Evolutionary conservation across 1,140 invertebrate genomes (phyloP), one percentile per base, ranked within the genome.

Genomic region (Onthophagus taurus): DNA sequence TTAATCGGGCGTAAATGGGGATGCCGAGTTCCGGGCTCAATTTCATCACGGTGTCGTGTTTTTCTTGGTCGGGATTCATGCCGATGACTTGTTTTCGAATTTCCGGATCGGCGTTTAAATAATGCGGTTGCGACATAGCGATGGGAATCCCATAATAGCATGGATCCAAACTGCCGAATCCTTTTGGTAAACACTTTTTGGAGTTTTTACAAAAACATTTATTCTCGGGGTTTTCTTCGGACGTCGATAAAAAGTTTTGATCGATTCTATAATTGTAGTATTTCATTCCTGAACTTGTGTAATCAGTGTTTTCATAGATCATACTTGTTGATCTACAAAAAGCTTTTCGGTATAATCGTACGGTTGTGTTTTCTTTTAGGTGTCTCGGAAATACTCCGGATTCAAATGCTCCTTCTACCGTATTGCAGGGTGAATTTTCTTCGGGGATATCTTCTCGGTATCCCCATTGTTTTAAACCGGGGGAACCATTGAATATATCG

Each of bases 61-160:
- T 69, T 12, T 71, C 52, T 31, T 52, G 55, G 45, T 78, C 63
- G 0, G 83, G 82, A 2, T 65, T 55, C 8, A 87, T 58, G 8
- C 84, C 84, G 2, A 80, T 76, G 1, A 92, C 66, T 0, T 69
- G 64, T 4, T 83, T 66, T 19, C 75, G 51, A 2, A 86, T 55
- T 36, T 63, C 67, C 3, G 79, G 74, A 58, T 87, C 80, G 1
- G 73, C 75, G 33, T 80, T 61, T 41, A 79, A 69, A 51, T 89
- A 92, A 64, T 92, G 89, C 0, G 86, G 88, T 53, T 80, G 76
- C 1, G 87, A 89, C 20, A 87, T 63, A 0, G 75, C 75, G 7
- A 78, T 64, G 1, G 80, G 81, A 14, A 87, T 60, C 79, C 80
- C 76, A 59, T 81, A 85, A 49, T 84, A 84, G 54, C 84, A 86